Evolutionary conservation across 2,113 vertebrate genomes (phyloP).

Genomic region (Oxyura jamaicensis): DNA sequence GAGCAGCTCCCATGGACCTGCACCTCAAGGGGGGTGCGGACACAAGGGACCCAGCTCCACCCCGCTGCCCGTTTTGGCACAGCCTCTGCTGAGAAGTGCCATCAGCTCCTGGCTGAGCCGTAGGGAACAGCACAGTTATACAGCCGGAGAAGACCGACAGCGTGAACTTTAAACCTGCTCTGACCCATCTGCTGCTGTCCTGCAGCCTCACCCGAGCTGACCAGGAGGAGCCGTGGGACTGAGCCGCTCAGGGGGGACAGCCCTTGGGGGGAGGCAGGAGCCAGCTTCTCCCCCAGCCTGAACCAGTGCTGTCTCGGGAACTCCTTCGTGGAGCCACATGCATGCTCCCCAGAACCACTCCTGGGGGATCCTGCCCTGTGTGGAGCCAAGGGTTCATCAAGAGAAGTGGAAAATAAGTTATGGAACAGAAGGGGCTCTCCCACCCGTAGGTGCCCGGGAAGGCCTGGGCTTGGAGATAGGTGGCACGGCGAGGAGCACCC

Average conservation of each 20-base stretch:
- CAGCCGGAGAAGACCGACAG: not conserved
- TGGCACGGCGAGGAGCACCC: not conserved
- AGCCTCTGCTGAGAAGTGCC: not conserved
- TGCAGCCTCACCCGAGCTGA: not conserved
- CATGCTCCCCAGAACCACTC: not conserved
- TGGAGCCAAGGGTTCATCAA: not conserved
- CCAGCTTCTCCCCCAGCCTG: not conserved
- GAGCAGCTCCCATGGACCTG: not conserved
- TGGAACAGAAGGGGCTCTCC: not conserved
- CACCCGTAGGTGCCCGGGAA: not conserved
- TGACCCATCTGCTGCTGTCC: not conserved
- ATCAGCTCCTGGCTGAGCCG: not conserved
- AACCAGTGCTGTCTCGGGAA: not conserved
- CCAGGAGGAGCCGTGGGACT: not conserved
- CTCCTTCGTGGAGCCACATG: not conserved
- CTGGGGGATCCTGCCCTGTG: not conserved
- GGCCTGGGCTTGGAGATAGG: not conserved
- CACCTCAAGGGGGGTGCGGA: not conserved
- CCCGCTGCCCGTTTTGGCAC: rapidly evolving
- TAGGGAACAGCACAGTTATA: not conserved
- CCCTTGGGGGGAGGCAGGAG: not conserved
- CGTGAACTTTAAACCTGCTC: not conserved
- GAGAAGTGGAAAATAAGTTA: not conserved
- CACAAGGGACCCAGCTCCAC: not conserved
- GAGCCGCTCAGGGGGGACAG: not conserved